Conservation (phyloP, 2,888 invertebrate genomes). For the Pyrrhosoma nymphula region DNA sequence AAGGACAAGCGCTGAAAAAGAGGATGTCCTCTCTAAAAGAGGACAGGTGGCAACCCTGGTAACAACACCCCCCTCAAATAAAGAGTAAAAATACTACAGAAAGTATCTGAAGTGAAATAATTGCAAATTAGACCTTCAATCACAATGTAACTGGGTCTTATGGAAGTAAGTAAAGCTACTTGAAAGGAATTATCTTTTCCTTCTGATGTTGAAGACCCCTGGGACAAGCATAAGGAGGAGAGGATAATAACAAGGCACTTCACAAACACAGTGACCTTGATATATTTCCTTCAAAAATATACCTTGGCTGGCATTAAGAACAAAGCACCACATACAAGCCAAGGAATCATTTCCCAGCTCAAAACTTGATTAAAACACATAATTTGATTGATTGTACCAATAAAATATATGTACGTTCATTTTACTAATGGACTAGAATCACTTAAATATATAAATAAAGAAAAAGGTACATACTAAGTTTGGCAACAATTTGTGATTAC, state of each 20-base stretch:
- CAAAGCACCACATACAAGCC: constrained; percentile 55
- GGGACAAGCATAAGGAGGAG: not conserved
- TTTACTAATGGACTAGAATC: constrained; percentile 56
- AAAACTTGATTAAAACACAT: constrained; percentile 7
- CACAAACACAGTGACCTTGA: constrained; percentile 50
- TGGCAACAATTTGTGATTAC: constrained; percentile 52
- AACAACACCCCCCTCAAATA: not conserved
- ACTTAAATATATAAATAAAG: constrained; percentile 53
- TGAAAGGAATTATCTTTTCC: not conserved
- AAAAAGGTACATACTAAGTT: constrained; percentile 57
- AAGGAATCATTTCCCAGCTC: constrained; percentile 4
- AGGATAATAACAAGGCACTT: constrained; percentile 30
- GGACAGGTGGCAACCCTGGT: no score
- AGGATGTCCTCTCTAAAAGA: no score
- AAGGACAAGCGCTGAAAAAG: no score
- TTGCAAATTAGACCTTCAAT: not conserved
- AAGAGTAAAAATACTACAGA: not conserved
- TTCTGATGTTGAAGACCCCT: constrained; percentile 51
- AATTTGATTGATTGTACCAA: constrained; percentile 55
- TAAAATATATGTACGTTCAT: constrained; percentile 29
- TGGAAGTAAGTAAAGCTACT: not conserved
- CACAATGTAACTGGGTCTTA: not conserved
- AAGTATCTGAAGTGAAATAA: not conserved
- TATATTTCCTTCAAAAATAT: not conserved
- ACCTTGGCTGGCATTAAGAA: constrained; percentile 38